Base-by-base conservation (phyloP, 2,888 invertebrate genomes). In the Cenopis cana region DNA sequence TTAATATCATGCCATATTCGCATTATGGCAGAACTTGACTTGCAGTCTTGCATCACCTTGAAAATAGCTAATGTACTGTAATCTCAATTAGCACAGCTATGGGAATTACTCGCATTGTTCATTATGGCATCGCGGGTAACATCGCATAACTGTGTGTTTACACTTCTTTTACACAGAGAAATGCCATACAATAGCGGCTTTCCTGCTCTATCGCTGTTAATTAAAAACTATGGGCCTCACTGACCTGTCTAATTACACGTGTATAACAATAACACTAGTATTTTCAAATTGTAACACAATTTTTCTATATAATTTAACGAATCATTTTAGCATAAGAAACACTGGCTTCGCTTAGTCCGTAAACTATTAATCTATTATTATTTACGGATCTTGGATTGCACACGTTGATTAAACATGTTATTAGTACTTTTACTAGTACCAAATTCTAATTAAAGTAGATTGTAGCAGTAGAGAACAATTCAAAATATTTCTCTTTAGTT, bases 101-200 rank as follows among this genome's bases (percentile, higher is more conserved):
- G 70, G 38, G 70, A 70, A 54, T 20, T 54, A 33, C 33, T 33
- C 33, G 33, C 33, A 66, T 70, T 70, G 70, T 70, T 36, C 46
- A 49, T 70, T 70, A 70, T 66, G 49, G 24, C 65, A 70, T 66
- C 59, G 52, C 55, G 29, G 46, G 46, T 66, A 55, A 65, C 50
- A 57, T 46, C 64, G 52, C 64, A 33, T 64, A 41, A 64, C 59
- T 57, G 17, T 56, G 38, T 50, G 41, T 41, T 52, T 38, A 52
- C 46, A 57, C 38, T 64, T 62, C 36, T 69, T 54, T 52, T 66
- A 66, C 46, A 46, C 20, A 18, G 41, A 65, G 29, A 65, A 55
- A 41, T 41, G 54, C 5, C 54, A 62, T 18, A 54, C 52, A 64
- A 24, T 52, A 52, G 36, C 33, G 14, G 5, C 10, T 52, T 1